phyloP scores from a whole-genome alignment of 1,140 invertebrate genomes.

The Ips typographus region DNA sequence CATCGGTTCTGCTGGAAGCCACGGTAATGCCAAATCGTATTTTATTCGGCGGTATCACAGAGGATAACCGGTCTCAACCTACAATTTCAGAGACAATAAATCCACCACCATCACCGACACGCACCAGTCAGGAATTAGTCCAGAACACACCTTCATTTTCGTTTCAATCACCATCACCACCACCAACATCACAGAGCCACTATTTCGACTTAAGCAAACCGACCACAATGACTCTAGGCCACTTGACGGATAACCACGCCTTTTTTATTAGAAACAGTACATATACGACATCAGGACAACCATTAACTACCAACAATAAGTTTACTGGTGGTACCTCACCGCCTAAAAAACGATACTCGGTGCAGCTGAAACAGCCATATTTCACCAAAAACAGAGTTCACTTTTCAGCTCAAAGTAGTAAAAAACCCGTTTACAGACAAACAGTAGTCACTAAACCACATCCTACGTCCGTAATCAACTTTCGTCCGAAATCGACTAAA shows the following conservation, averaged over 20 bases:
- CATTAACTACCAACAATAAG: conserved; percentile 15
- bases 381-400: neutral
- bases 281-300: conserved; percentile 2
- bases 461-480: neutral
- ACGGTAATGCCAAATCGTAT: conserved; percentile 70
- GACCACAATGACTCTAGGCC: neutral
- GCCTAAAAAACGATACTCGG: neutral
- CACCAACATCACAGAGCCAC: conserved; percentile 11
- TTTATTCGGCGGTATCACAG: conserved; percentile 27
- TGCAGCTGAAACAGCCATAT: conserved; percentile 7
- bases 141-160: conserved; percentile 4
- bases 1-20: conserved; percentile 62
- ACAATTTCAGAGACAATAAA: conserved; percentile 41
- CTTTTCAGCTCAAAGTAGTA: neutral
- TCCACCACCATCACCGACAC: conserved; percentile 28
- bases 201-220: conserved; percentile 3
- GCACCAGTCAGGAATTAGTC: conserved; percentile 16
- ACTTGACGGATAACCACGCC: too few relatives aligned
- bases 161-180: conserved; percentile 10
- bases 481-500: neutral
- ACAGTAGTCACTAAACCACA: neutral
- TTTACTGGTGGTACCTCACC: neutral
- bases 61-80: conserved; percentile 41
- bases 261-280: too few relatives aligned
- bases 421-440: conserved; percentile 8